phyloP scores from a whole-genome alignment of 2,113 vertebrate species.

The Laticauda colubrina region DNA sequence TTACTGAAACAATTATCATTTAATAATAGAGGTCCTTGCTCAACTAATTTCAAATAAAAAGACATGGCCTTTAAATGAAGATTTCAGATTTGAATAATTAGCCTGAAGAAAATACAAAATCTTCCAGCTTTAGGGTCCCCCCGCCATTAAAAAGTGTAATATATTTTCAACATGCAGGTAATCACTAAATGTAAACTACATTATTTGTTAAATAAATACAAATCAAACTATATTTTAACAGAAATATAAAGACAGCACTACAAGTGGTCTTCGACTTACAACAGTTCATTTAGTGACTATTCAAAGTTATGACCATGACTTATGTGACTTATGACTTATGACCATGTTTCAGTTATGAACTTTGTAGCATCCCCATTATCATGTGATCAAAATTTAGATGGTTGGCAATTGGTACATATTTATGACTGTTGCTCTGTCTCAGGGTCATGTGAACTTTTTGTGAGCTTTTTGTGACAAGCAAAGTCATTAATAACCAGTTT shows the following conservation, averaged over 20 bases:
- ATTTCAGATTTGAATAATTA: neutral
- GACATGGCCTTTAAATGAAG: neutral
- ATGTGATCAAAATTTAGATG: no score
- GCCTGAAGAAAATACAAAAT: neutral
- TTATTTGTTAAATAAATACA: neutral
- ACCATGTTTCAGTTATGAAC: no score
- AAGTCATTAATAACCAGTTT: no score
- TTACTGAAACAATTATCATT: neutral
- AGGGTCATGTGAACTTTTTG: no score
- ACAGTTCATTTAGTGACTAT: no score
- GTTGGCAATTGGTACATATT: no score
- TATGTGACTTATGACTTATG: no score
- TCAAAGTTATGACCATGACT: no score
- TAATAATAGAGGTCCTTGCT: neutral
- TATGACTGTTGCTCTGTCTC: no score
- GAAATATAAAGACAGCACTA: neutral
- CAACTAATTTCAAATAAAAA: neutral
- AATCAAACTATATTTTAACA: slow-evolving; percentile 41
- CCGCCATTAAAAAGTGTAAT: neutral
- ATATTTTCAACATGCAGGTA: neutral
- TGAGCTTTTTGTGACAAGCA: no score
- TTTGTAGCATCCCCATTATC: no score
- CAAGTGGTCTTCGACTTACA: no score
- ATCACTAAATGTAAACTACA: neutral
- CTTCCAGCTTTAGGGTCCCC: slow-evolving; percentile 16